Percentiles rank a stretch among this genome's conserved stretches.
Evolutionary conservation across 2,888 invertebrate genomes (phyloP).

Genomic region (Pseudococcus jackbeardsleyi): DNA sequence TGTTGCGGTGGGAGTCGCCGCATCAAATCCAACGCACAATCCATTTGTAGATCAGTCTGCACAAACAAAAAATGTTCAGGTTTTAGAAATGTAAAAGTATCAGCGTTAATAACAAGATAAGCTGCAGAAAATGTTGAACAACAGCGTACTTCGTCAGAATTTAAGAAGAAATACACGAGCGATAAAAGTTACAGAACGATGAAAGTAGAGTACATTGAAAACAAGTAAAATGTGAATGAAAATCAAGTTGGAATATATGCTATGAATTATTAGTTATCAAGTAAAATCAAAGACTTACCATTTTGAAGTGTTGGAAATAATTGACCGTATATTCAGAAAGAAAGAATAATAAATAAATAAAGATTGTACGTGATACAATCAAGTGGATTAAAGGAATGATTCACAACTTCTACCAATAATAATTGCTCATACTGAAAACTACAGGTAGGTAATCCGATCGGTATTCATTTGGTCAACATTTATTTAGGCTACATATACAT

Average conservation of each 20-base stretch:
- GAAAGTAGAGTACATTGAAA: slow-evolving; percentile 1
- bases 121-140: background rate
- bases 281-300: background rate
- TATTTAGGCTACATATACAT: slow-evolving; percentile 50
- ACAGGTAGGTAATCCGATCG: slow-evolving; percentile 50
- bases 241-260: background rate
- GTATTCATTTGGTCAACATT: slow-evolving; percentile 46
- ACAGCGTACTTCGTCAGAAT: background rate
- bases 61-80: slow-evolving; percentile 67
- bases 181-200: background rate
- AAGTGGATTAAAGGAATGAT: background rate
- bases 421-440: slow-evolving; percentile 30
- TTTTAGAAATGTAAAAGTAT: background rate
- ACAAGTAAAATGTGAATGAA: background rate
- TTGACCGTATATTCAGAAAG: slow-evolving; percentile 12
- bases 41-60: slow-evolving; percentile 96
- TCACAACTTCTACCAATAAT: background rate
- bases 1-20: slow-evolving; percentile 98
- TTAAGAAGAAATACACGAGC: background rate
- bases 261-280: background rate
- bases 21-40: slow-evolving; percentile 99
- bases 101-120: background rate
- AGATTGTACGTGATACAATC: background rate
- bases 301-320: slow-evolving; percentile 11
- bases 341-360: background rate